Evolutionary conservation across 2,113 vertebrate species (phyloP), one percentile per base, ranked within the genome.

Genomic region (Cyprinodon tularosa): DNA sequence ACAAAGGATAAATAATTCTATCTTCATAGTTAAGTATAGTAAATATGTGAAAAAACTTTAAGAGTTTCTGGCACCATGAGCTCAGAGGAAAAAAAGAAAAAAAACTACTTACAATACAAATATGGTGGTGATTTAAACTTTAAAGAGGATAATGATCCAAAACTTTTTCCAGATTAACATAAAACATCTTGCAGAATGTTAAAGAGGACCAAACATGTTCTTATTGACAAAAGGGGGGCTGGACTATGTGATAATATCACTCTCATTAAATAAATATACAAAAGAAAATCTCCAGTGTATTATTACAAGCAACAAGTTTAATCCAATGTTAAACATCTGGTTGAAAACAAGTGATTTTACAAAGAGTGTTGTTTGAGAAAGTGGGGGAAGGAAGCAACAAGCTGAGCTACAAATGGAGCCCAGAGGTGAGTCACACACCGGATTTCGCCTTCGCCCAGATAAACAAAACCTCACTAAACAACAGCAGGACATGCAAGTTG

Each of bases 371-470:
- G 71, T 71, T 20, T 62, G 36, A 71, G 53, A 71, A 47, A 15
- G 65, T 39, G 7, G 60, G 84, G 70, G 76, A 59, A 38, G 63
- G 71, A 53, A 45, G 64, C 71, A 72, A 73, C 40, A 84, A 67
- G 44, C 69, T 22, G 22, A 68, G 44, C 69, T 81, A 66, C 83
- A 90, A 63, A 86, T 84, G 62, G 81, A 81, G 72, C 74, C 81
- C 72, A 84, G 78, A 90, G 85, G 69, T 87, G 89, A 93, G 83
- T 92, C 90, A 92, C 78, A 79, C 12, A 47, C 71, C 79, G 84
- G 78, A 85, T 72, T 89, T 86, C 71, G 81, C 88, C 78, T 62
- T 78, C 78, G 37, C 75, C 29, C 79, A 89, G 86, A 91, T 84
- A 87, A 88, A 89, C 85, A 88, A 88, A 88, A 87, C 80, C 64